Evolutionary conservation across 1,140 invertebrate species (phyloP).

Genomic region (Solenopsis invicta): DNA sequence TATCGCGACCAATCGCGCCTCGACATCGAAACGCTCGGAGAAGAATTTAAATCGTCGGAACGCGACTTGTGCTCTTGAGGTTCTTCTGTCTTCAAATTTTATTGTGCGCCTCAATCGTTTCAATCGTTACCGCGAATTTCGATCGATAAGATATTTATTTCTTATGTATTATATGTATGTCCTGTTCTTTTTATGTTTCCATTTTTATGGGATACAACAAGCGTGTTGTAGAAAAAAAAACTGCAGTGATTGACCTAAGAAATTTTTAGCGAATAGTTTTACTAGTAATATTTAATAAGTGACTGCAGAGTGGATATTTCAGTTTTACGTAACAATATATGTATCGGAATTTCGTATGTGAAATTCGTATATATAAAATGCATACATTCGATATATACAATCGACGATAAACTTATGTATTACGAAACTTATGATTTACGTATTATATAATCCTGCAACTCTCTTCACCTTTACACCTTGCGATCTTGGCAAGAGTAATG

Average conservation of each 20-base stretch:
- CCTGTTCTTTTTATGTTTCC: not conserved
- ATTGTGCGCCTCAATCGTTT: not conserved
- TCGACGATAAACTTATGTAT: not conserved
- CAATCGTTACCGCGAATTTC: no score
- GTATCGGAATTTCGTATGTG: conserved; percentile 1
- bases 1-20: conserved; percentile 10
- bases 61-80: not conserved
- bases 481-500: conserved; percentile 94
- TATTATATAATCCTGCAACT: not conserved
- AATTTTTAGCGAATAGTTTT: not conserved
- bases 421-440: not conserved
- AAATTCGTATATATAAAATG: conserved; percentile 27
- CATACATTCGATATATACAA: conserved; percentile 32
- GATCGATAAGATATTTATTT: not conserved
- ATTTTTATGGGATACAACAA: not conserved
- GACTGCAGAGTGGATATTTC: not conserved
- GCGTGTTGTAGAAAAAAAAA: not conserved
- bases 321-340: conserved; percentile 14
- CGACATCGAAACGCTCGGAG: not conserved
- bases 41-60: not conserved
- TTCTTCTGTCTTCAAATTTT: not conserved
- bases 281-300: conserved; percentile 7
- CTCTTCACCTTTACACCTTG: conserved; percentile 77
- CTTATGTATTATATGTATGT: not conserved
- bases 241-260: not conserved